These are phyloP conservation scores for Thaumetopoea pityocampa DNA, from an alignment of 1,140 invertebrate species.

Conservation along the genomic window DNA sequence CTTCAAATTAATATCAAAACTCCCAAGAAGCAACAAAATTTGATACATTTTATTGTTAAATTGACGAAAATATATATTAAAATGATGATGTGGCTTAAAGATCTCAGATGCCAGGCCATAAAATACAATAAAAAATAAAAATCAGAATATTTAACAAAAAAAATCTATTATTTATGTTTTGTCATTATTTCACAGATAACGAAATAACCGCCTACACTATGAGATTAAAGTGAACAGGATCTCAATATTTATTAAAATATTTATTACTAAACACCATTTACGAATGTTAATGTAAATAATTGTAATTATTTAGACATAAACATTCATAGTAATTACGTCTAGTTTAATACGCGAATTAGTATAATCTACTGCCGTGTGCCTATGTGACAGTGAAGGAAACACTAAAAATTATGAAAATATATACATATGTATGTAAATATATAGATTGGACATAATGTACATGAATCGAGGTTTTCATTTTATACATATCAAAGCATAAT, in stretches of 20 bases:
- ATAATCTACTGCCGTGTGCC: slow-evolving; percentile 60
- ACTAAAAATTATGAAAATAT: slow-evolving; percentile 32
- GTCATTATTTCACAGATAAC: too few relatives aligned
- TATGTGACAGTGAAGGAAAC: slow-evolving; percentile 38
- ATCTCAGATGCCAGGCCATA: too few relatives aligned
- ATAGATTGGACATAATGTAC: slow-evolving; percentile 33
- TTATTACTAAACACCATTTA: slow-evolving; percentile 25
- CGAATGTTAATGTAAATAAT: slow-evolving; percentile 46
- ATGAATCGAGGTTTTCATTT: slow-evolving; percentile 64
- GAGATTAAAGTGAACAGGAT: slow-evolving; percentile 69
- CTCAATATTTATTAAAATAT: slow-evolving; percentile 66
- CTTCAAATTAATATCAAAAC: too few relatives aligned
- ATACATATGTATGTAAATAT: slow-evolving; percentile 57
- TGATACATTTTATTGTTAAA: too few relatives aligned
- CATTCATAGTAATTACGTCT: slow-evolving; percentile 21
- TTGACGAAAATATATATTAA: too few relatives aligned
- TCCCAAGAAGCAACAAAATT: too few relatives aligned
- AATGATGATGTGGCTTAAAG: too few relatives aligned
- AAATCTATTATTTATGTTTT: slow-evolving; percentile 1
- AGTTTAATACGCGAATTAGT: slow-evolving; percentile 45
- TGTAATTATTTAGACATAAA: slow-evolving; percentile 23
- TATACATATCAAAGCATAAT: slow-evolving; percentile 67
- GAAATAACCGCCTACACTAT: slow-evolving; percentile 35
- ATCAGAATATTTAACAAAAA: background rate
- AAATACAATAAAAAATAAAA: too few relatives aligned